These are phyloP conservation scores for Carabus problematicus DNA, from an alignment of 2,888 invertebrate genomes.

Conservation along the genomic window DNA sequence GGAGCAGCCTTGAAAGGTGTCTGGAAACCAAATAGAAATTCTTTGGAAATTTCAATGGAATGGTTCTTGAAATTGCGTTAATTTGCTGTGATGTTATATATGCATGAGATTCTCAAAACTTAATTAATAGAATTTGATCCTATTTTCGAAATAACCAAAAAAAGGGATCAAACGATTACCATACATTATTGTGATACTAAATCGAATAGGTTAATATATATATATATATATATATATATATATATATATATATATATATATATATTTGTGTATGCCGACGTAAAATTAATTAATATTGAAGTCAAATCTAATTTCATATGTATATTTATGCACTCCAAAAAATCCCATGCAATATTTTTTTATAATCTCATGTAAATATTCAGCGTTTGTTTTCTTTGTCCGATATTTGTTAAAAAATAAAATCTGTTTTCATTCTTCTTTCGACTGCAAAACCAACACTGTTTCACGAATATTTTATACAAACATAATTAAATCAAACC, in stretches of 20 bases:
- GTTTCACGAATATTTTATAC: no score
- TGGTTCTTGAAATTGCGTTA: neutral
- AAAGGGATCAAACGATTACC: no score
- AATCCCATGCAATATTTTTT: neutral
- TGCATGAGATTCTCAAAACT: no score
- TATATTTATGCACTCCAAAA: neutral
- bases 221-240: no score
- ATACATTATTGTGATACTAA: no score
- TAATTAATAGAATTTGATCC: neutral
- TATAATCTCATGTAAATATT: neutral
- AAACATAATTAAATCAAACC: neutral
- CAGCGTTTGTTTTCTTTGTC: no score
- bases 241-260: no score
- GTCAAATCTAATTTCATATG: neutral
- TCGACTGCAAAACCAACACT: neutral
- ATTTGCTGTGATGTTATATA: neutral
- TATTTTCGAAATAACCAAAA: neutral
- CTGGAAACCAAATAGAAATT: constrained; percentile 20
- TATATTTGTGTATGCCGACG: neutral
- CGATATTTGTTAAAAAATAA: neutral
- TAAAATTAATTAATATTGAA: no score
- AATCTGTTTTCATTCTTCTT: neutral
- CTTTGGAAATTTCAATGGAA: neutral
- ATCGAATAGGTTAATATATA: no score
- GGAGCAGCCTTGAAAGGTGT: constrained; percentile 18